phyloP scores from a whole-genome alignment of 2,888 invertebrate genomes.

The Mimachlamys varia region DNA sequence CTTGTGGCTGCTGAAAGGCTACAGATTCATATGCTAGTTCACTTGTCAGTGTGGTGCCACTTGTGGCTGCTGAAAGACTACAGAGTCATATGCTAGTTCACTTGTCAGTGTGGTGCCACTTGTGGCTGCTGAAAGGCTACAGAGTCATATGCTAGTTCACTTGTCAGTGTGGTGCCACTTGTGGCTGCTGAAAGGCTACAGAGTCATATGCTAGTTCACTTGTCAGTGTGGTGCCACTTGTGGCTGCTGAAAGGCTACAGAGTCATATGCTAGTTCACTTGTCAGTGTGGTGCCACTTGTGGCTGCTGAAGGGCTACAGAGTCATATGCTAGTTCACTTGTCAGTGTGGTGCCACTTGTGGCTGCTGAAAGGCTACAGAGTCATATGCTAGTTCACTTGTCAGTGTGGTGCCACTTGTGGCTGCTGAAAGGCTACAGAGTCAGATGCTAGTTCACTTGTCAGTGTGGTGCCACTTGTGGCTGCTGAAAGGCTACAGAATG shows the following conservation, averaged over 20 bases:
- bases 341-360: background rate
- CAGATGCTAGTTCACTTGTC: too few species aligned
- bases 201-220: too few species aligned
- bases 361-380: conserved; percentile 19
- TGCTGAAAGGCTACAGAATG: conserved; percentile 14
- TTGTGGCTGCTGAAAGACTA: background rate
- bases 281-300: background rate
- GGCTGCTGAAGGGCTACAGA: conserved; percentile 10
- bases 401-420: background rate
- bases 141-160: too few species aligned
- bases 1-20: background rate
- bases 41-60: background rate
- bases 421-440: conserved; percentile 17
- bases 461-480: background rate
- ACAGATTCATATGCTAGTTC: too few species aligned
- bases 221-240: background rate
- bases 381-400: too few species aligned
- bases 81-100: too few species aligned
- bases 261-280: too few species aligned
- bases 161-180: background rate
- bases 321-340: too few species aligned
- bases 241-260: conserved; percentile 14
- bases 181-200: conserved; percentile 16
- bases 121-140: conserved; percentile 4
- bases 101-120: background rate